Base-by-base conservation (phyloP, 2,888 invertebrate species). In the Hedychridium roseum region DNA sequence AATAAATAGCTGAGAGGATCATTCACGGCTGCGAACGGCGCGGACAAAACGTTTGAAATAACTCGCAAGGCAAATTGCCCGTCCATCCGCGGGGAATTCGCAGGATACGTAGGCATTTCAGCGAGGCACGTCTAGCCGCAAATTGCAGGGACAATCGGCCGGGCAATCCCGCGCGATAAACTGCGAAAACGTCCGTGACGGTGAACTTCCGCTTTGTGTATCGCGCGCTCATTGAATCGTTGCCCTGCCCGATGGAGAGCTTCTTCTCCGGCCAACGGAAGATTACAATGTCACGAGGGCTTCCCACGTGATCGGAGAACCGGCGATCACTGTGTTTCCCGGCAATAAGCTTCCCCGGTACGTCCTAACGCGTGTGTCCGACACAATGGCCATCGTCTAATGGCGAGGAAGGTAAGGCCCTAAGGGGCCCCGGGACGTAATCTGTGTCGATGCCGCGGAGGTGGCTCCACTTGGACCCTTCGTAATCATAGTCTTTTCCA, bases 401-500 rank as follows among this genome's bases (percentile, higher is more conserved):
- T 43, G 46, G 27, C 35, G 31, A 39, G 31, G 47, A 40, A 47
- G 34, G 35, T 37, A 50, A 15, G 49, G 60, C 62, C 50, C 34
- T 27, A 36, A 46, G 64, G 57, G 45, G 34, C 50, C 43, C 9
- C 40, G 37, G 41, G 43, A 49, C 49, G 57, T 64, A 64, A 63
- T 63, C 60, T 60, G 64, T 64, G 64, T 52, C 64, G 64, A 63
- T 55, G 54, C 53, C 46, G 32, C 57, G 60, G 53, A 57, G 64
- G 54, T 52, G 57, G 63, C 36, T 50, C 48, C 48, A 42, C 31
- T 35, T 5, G 28, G 11, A 30, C 36, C 32, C 18, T 17, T 15
- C 38, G 40, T 66, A 64, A 66, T 68, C 55, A 66, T 57, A 60
- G 60, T 68, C 51, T 54, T 66, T 66, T 63, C 43, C 53, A 57